A percentile compares a stretch with the other conserved stretches of the same genome.
These are phyloP conservation scores for Lethocerus indicus DNA, from an alignment of 1,140 invertebrate species.

Conservation along the genomic window DNA sequence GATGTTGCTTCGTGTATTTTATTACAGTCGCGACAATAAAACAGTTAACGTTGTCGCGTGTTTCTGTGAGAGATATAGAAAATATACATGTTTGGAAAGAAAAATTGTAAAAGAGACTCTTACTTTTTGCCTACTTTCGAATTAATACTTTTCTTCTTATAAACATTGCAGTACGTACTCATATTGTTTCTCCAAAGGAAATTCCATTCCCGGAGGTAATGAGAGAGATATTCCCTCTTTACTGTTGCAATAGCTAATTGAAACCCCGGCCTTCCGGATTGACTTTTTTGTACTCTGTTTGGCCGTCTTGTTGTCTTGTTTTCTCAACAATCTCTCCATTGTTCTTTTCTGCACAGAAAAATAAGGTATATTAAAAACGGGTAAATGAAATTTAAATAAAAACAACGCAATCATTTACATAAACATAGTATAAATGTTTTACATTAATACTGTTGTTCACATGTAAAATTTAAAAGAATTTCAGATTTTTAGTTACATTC, in stretches of 20 bases:
- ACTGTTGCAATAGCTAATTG: constrained; percentile 55
- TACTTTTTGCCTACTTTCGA: too few relatives aligned
- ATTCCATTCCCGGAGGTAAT: constrained; percentile 52
- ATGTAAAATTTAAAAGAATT: too few relatives aligned
- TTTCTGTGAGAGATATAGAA: not conserved
- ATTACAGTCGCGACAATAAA: not conserved
- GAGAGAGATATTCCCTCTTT: constrained; percentile 42
- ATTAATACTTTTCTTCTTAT: not conserved
- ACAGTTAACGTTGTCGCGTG: not conserved
- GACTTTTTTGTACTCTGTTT: constrained; percentile 43
- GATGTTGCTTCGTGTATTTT: not conserved
- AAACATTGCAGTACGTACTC: constrained; percentile 20
- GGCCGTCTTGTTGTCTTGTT: constrained; percentile 76
- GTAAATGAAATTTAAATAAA: constrained; percentile 3
- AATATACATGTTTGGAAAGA: not conserved
- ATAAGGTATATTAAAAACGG: constrained; percentile 7
- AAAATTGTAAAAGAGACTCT: too few relatives aligned
- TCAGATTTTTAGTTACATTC: too few relatives aligned
- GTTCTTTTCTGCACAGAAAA: constrained; percentile 57
- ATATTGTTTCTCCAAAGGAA: constrained; percentile 33
- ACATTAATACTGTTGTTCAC: too few relatives aligned
- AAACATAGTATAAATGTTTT: too few relatives aligned
- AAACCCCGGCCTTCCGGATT: constrained; percentile 41
- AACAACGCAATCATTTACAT: too few relatives aligned
- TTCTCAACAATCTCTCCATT: constrained; percentile 79